Percentiles rank a stretch among this genome's conserved stretches.
Conservation (phyloP, 1,140 invertebrate species). For the Augochlora pura region DNA sequence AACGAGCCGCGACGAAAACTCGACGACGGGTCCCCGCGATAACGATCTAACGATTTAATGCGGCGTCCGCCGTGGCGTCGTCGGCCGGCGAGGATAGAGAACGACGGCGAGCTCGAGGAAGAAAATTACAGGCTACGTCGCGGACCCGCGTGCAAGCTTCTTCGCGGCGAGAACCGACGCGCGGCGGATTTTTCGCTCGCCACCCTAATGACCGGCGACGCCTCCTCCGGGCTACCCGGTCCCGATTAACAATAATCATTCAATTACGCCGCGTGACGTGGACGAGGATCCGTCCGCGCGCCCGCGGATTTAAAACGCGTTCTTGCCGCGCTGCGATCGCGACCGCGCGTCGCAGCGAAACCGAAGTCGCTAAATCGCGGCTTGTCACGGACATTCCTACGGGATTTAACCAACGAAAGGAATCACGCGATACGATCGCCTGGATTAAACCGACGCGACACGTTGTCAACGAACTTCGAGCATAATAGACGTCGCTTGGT, state of each 20-base stretch:
- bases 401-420: neutral
- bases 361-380: neutral
- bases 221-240: conserved; percentile 55
- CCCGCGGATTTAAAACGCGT: conserved; percentile 5
- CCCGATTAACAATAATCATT: conserved; percentile 69
- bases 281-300: conserved; percentile 11
- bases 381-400: neutral
- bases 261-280: conserved; percentile 68
- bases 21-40: no score
- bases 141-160: conserved; percentile 21
- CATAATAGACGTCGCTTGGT: no score
- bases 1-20: no score
- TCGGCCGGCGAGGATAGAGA: neutral
- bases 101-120: conserved; percentile 14
- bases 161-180: conserved; percentile 34
- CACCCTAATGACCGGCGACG: conserved; percentile 47
- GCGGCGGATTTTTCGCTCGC: conserved; percentile 52
- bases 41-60: no score
- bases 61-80: neutral
- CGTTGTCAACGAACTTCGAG: neutral
- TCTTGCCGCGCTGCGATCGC: conserved; percentile 34
- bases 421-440: neutral
- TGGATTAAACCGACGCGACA: neutral
- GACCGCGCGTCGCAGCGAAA: neutral
- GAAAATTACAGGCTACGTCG: conserved; percentile 66